Evolutionary conservation across 2,888 invertebrate genomes (phyloP).

Genomic region (Eueremaeus valkanovi): DNA sequence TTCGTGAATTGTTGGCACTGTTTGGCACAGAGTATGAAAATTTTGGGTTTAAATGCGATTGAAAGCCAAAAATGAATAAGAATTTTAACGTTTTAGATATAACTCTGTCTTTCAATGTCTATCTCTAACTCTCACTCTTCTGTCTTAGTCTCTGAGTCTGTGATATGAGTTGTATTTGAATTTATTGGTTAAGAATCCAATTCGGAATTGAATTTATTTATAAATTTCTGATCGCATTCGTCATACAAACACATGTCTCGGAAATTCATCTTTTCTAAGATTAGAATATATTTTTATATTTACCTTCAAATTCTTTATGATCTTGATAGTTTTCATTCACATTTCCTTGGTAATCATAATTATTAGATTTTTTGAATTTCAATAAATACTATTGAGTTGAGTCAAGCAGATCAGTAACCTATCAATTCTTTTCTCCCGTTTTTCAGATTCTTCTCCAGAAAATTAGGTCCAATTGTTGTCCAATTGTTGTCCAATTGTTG

Average conservation of each 20-base stretch:
- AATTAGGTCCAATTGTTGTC: no score
- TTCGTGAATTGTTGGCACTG: neutral
- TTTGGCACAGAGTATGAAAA: slow-evolving; percentile 17
- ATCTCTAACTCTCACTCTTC: no score
- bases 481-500: no score
- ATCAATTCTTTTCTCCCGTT: neutral
- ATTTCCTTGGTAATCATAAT: neutral
- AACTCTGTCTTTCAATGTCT: neutral
- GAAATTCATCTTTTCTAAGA: no score
- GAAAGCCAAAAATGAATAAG: slow-evolving; percentile 19
- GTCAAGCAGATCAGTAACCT: neutral
- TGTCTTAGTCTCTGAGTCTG: neutral
- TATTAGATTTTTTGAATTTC: no score
- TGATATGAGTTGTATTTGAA: neutral
- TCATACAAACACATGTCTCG: neutral
- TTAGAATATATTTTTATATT: no score
- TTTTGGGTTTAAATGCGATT: neutral
- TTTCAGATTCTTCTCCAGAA: slow-evolving; percentile 1
- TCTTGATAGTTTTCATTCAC: no score
- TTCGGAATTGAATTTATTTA: neutral
- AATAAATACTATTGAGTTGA: no score
- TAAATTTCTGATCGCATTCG: slow-evolving; percentile 17
- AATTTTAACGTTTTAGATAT: neutral
- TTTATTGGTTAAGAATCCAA: slow-evolving; percentile 1
- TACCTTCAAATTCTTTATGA: no score